A percentile compares a stretch with the other conserved stretches of the same genome.
These are phyloP conservation scores for Oriolus oriolus DNA, from an alignment of 2,113 vertebrate genomes.

Conservation along the genomic window DNA sequence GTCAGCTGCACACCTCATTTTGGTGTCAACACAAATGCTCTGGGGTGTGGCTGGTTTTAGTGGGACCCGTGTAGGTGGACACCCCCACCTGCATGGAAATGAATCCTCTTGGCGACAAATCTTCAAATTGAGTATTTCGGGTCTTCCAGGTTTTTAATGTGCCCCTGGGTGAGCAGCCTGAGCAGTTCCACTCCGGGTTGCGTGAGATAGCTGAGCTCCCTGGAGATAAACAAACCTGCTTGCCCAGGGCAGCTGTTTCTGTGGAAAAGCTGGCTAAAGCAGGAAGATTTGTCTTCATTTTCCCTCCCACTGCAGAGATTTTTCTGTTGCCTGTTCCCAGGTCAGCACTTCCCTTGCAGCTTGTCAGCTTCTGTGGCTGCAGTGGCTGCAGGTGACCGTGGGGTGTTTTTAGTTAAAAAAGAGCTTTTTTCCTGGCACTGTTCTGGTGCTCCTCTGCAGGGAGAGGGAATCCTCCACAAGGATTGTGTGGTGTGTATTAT, in stretches of 20 bases:
- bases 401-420: background rate
- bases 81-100: background rate
- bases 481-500: fast-evolving
- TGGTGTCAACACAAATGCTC: background rate
- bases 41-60: background rate
- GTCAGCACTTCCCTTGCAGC: background rate
- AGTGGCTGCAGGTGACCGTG: background rate
- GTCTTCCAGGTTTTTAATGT: background rate
- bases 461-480: background rate
- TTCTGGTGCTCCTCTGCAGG: background rate
- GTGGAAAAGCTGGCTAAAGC: background rate
- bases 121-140: background rate
- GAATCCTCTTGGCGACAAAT: background rate
- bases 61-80: fast-evolving
- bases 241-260: background rate
- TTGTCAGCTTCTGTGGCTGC: background rate
- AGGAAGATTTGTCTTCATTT: background rate
- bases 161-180: background rate
- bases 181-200: background rate
- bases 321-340: background rate
- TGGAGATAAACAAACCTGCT: background rate
- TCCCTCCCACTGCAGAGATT: too few relatives aligned
- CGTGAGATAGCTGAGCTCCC: background rate
- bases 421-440: background rate
- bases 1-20: too few relatives aligned